Conservation (phyloP, 2,888 invertebrate species). For the Agrochola litura region DNA sequence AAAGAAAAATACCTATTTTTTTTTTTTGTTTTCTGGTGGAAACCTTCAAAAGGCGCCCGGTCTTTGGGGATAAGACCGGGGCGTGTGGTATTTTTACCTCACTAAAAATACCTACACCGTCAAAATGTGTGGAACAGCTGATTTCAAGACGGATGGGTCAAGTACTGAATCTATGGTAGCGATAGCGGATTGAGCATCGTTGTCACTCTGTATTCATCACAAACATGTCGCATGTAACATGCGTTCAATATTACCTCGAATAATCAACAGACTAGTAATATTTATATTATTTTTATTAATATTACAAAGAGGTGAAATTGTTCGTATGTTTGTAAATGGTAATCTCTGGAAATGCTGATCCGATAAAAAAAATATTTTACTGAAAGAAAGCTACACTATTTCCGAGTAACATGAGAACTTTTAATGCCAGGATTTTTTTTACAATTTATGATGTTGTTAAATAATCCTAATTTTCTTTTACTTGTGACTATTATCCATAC, state of each 20-base stretch:
- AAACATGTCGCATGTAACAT: not conserved
- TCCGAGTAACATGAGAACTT: not conserved
- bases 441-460: not conserved
- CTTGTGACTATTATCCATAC: not conserved
- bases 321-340: not conserved
- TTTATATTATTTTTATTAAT: too few relatives aligned
- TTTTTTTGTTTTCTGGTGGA: not conserved
- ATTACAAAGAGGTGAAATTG: not conserved
- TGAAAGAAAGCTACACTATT: not conserved
- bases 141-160: not conserved
- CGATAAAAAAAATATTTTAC: not conserved
- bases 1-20: too few relatives aligned
- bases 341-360: not conserved
- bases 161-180: not conserved
- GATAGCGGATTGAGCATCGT: not conserved
- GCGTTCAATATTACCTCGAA: not conserved
- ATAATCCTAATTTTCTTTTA: not conserved
- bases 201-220: not conserved
- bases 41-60: not conserved
- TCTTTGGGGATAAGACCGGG: not conserved
- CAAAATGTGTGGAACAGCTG: not conserved
- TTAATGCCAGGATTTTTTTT: not conserved
- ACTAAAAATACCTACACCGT: not conserved
- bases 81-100: not conserved
- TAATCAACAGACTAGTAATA: not conserved